Evolutionary conservation across 2,797 vertebrate species (phyloP).

Genomic region (Merluccius polli): DNA sequence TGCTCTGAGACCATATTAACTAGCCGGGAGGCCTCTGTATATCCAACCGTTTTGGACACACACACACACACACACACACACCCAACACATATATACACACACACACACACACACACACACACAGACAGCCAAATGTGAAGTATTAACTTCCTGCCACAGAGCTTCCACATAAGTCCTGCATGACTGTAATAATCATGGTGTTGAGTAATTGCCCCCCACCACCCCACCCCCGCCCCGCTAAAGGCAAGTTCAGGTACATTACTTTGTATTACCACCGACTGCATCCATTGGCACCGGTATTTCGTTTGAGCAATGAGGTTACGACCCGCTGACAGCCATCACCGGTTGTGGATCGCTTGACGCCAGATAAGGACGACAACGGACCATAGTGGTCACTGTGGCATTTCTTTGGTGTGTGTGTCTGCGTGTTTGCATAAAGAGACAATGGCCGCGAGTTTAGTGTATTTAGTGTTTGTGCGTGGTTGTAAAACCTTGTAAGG

Average conservation of each 20-base stretch:
- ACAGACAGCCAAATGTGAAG: neutral
- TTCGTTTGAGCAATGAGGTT: neutral
- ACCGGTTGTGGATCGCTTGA: neutral
- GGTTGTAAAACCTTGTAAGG: constrained; percentile 2
- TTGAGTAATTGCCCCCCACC: neutral
- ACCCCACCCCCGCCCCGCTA: neutral
- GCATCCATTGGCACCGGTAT: neutral
- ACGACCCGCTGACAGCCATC: neutral
- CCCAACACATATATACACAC: neutral
- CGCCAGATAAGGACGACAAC: neutral
- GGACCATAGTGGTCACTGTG: neutral
- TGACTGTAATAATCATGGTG: neutral
- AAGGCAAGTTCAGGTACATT: neutral
- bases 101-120: neutral
- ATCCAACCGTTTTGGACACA: neutral
- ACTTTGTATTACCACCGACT: neutral
- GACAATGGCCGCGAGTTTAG: neutral
- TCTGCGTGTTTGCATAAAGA: neutral
- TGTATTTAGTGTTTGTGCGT: neutral
- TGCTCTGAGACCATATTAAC: constrained; percentile 3
- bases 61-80: neutral
- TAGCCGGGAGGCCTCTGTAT: neutral
- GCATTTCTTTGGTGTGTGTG: neutral
- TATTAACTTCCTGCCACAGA: neutral
- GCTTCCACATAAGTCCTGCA: neutral